These are phyloP conservation scores for Plemyria rubiginata DNA, from an alignment of 2,888 invertebrate genomes.

Conservation along the genomic window DNA sequence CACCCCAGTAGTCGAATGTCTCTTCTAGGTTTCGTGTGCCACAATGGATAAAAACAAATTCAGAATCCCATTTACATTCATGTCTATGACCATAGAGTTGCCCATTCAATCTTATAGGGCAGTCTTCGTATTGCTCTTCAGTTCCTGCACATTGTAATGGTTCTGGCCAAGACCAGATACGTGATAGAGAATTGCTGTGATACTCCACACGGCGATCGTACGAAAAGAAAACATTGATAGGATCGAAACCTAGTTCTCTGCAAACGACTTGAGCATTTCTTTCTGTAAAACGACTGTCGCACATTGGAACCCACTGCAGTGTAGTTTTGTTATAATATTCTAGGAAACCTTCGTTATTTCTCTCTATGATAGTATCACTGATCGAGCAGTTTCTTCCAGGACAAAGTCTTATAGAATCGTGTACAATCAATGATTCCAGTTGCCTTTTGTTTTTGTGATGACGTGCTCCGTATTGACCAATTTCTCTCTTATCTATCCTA, in stretches of 20 bases:
- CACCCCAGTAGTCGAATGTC: slow-evolving; percentile 95
- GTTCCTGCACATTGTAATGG: slow-evolving; percentile 93
- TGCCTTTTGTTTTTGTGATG: slow-evolving; percentile 78
- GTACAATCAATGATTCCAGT: slow-evolving; percentile 82
- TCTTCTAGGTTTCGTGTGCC: slow-evolving; percentile 88
- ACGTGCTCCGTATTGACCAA: slow-evolving; percentile 60
- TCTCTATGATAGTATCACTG: slow-evolving; percentile 78
- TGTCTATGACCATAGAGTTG: slow-evolving; percentile 94
- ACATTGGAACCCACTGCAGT: slow-evolving; percentile 98
- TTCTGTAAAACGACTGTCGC: slow-evolving; percentile 97
- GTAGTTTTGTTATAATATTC: slow-evolving; percentile 98
- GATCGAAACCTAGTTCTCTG: slow-evolving; percentile 94
- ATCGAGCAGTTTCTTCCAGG: slow-evolving; percentile 89
- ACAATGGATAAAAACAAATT: slow-evolving; percentile 97
- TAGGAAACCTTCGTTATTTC: slow-evolving; percentile 92
- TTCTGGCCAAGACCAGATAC: slow-evolving; percentile 98
- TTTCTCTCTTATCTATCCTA: slow-evolving; percentile 71
- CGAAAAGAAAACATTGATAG: slow-evolving; percentile 94
- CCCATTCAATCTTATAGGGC: slow-evolving; percentile 94
- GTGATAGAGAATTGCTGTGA: slow-evolving; percentile 93
- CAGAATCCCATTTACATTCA: slow-evolving; percentile 94
- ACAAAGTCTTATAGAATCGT: slow-evolving; percentile 90
- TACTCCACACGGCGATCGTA: slow-evolving; percentile 94
- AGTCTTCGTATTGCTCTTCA: slow-evolving; percentile 91
- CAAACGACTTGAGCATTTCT: slow-evolving; percentile 99